Percentiles rank a stretch among this genome's conserved stretches.
Evolutionary conservation across 2,888 invertebrate genomes (phyloP).

Genomic region (Eupithecia inturbata): DNA sequence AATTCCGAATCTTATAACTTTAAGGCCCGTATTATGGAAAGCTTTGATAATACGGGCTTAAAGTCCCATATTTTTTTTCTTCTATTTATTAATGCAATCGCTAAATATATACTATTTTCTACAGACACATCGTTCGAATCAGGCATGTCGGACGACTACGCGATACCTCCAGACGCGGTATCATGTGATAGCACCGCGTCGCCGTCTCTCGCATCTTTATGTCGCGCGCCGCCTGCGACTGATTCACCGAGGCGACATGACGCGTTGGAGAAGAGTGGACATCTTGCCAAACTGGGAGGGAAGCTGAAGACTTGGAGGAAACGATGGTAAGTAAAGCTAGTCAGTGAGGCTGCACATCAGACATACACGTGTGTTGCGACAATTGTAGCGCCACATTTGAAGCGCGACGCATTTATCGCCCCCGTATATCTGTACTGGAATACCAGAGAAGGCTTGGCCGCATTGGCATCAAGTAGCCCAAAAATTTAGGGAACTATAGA

Average conservation of each 20-base stretch:
- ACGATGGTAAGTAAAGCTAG: constrained; percentile 93
- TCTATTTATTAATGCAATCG: not conserved
- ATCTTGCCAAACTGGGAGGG: constrained; percentile 95
- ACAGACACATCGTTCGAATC: constrained; percentile 96
- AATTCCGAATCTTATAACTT: not conserved
- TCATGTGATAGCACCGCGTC: constrained; percentile 92
- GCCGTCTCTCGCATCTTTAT: constrained; percentile 87
- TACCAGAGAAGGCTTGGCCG: no score
- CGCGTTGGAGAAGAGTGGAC: constrained; percentile 94
- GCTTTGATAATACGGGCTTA: no score
- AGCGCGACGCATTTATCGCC: no score
- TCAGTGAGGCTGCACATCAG: no score
- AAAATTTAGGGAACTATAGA: no score
- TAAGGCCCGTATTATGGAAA: no score
- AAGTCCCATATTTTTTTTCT: not conserved
- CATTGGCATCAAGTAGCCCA: no score
- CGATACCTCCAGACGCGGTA: constrained; percentile 96
- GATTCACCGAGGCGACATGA: constrained; percentile 85
- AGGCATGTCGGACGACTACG: constrained; percentile 97
- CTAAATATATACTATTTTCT: not conserved
- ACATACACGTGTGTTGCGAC: no score
- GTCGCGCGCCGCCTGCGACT: constrained; percentile 54
- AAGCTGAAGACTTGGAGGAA: constrained; percentile 98
- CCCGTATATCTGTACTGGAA: no score
- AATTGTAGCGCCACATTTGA: no score